A percentile compares a stretch with the other conserved stretches of the same genome.
phyloP scores from a whole-genome alignment of 2,888 invertebrate species.

The Leptothorax acervorum region DNA sequence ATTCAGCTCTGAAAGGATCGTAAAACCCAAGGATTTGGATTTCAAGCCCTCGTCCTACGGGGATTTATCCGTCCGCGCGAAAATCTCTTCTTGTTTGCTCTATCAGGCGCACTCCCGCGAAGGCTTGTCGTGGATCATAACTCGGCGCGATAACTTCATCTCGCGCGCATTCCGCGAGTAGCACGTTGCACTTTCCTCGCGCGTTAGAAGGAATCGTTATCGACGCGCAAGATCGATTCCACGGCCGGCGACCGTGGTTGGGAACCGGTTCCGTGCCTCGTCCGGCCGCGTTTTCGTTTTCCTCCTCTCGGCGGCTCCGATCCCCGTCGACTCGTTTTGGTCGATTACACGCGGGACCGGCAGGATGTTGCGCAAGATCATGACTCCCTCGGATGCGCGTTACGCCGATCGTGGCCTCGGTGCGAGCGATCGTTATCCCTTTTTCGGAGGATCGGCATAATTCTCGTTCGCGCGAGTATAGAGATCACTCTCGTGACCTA shows the following conservation, averaged over 20 bases:
- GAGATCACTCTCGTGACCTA: conserved; percentile 26
- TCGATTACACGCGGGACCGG: conserved; percentile 31
- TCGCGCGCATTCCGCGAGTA: conserved; percentile 20
- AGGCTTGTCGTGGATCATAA: background rate
- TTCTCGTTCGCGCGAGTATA: background rate
- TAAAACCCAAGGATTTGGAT: conserved; percentile 6
- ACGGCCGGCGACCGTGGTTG: conserved; percentile 27
- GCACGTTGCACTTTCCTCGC: conserved; percentile 31
- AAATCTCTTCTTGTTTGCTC: conserved; percentile 2
- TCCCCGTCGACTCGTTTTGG: conserved; percentile 37
- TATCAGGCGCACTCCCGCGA: background rate
- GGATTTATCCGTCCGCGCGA: background rate
- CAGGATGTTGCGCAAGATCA: conserved; percentile 51
- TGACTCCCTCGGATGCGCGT: conserved; percentile 36
- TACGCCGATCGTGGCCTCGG: conserved; percentile 28
- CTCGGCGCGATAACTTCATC: conserved; percentile 34
- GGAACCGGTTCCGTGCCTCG: conserved; percentile 53
- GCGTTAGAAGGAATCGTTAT: conserved; percentile 58
- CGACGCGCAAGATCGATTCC: conserved; percentile 65
- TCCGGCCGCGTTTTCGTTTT: conserved; percentile 50
- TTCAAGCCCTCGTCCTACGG: background rate
- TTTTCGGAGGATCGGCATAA: conserved; percentile 31
- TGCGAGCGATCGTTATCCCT: conserved; percentile 25
- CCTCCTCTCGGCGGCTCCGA: conserved; percentile 42
- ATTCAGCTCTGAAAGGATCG: background rate